phyloP scores from a whole-genome alignment of 2,888 invertebrate species.

The Rugalucina vietnamica region DNA sequence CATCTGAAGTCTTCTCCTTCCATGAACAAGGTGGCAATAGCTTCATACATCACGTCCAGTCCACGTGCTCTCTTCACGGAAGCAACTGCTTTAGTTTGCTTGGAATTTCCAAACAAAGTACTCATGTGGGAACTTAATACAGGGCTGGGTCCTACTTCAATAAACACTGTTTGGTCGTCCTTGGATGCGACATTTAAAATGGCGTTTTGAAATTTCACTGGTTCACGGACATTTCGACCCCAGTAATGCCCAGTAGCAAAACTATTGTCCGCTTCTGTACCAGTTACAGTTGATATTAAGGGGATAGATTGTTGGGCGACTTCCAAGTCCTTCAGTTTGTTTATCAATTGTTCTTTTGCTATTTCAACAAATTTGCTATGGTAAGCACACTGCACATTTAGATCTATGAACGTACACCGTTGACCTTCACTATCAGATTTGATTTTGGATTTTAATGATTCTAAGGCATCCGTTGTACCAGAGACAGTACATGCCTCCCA shows the following conservation, averaged over 20 bases:
- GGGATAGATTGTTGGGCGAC: slow-evolving; percentile 29
- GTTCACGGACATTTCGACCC: slow-evolving; percentile 60
- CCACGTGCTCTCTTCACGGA: slow-evolving; percentile 22
- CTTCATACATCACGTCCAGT: background rate
- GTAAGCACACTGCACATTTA: slow-evolving; percentile 58
- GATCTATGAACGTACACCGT: slow-evolving; percentile 25
- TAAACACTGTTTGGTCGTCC: slow-evolving; percentile 48
- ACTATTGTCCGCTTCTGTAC: slow-evolving; percentile 19
- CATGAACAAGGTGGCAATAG: slow-evolving; percentile 2
- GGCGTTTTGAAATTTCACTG: slow-evolving; percentile 62
- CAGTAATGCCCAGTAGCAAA: slow-evolving; percentile 60
- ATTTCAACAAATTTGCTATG: slow-evolving; percentile 60
- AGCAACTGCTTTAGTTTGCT: slow-evolving; percentile 3
- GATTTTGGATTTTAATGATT: slow-evolving; percentile 38
- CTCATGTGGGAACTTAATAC: slow-evolving; percentile 32
- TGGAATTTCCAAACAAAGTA: slow-evolving; percentile 17
- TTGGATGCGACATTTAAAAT: slow-evolving; percentile 35
- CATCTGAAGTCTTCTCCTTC: background rate
- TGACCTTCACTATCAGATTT: background rate
- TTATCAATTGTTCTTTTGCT: slow-evolving; percentile 32
- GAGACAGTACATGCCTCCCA: slow-evolving; percentile 61
- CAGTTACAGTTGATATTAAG: slow-evolving; percentile 63
- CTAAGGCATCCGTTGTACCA: slow-evolving; percentile 55
- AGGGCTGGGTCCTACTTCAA: slow-evolving; percentile 56
- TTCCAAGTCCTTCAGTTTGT: slow-evolving; percentile 26